These are phyloP conservation scores for Scomber scombrus DNA, from an alignment of 2,113 vertebrate species.

Conservation along the genomic window DNA sequence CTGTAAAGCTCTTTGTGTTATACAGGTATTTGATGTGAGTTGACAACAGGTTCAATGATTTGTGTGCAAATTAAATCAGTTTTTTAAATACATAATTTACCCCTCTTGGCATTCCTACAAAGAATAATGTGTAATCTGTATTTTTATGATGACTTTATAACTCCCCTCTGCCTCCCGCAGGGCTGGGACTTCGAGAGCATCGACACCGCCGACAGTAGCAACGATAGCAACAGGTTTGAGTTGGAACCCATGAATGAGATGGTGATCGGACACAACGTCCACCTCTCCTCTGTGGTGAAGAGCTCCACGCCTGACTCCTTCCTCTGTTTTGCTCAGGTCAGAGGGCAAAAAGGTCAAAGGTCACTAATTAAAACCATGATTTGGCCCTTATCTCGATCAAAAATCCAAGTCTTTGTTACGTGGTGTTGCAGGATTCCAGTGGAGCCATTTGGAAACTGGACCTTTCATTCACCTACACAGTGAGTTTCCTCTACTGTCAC, in stretches of 20 bases:
- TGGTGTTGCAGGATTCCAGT: slow-evolving; percentile 87
- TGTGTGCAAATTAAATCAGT: not conserved
- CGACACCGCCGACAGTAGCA: slow-evolving; percentile 85
- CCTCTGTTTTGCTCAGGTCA: slow-evolving; percentile 95
- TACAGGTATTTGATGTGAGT: too few species aligned
- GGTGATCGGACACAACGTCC: slow-evolving; percentile 87
- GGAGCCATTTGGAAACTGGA: slow-evolving; percentile 97
- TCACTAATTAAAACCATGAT: not conserved
- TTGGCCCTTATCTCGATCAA: not conserved
- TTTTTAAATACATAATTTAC: not conserved
- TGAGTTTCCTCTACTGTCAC: slow-evolving; percentile 72
- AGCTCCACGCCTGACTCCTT: slow-evolving; percentile 80
- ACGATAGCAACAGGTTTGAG: slow-evolving; percentile 86
- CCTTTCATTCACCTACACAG: slow-evolving; percentile 92
- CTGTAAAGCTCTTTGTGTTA: too few species aligned
- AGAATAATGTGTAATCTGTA: not conserved
- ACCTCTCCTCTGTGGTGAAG: slow-evolving; percentile 89
- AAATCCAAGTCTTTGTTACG: not conserved
- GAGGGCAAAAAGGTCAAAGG: slow-evolving; percentile 10
- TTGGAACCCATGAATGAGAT: slow-evolving; percentile 93
- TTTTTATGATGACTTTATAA: not conserved
- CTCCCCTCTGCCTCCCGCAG: slow-evolving; percentile 72
- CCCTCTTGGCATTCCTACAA: not conserved
- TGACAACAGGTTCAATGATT: too few species aligned
- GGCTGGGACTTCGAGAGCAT: slow-evolving; percentile 93